These are phyloP conservation scores for Cotesia vestalis DNA, from an alignment of 1,140 invertebrate genomes.

Conservation along the genomic window DNA sequence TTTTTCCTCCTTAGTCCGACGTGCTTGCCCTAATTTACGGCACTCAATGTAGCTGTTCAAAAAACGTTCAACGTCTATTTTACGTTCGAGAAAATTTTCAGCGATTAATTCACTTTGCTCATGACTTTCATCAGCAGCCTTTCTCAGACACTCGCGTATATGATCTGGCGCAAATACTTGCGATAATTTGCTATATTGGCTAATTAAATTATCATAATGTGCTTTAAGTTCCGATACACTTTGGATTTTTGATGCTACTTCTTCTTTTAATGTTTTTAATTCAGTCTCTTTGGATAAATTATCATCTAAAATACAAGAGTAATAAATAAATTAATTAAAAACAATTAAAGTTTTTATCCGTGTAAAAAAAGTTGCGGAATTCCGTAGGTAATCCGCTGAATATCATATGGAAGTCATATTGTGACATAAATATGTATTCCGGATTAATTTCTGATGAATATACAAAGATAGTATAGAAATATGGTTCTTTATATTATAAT, in stretches of 20 bases:
- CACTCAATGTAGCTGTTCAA: conserved; percentile 75
- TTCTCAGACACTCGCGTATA: conserved; percentile 73
- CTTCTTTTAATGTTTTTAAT: conserved; percentile 70
- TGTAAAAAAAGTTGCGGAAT: too few species aligned
- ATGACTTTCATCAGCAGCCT: conserved; percentile 74
- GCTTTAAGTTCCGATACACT: conserved; percentile 74
- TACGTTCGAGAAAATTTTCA: conserved; percentile 77
- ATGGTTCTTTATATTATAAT: too few species aligned
- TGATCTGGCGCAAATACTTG: conserved; percentile 78
- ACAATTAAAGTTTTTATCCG: conserved; percentile 33
- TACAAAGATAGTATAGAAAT: too few species aligned
- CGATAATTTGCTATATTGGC: conserved; percentile 75
- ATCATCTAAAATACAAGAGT: conserved; percentile 63
- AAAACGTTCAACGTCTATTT: conserved; percentile 80
- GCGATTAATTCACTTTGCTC: conserved; percentile 79
- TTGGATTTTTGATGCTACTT: conserved; percentile 72
- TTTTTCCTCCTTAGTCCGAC: conserved; percentile 81
- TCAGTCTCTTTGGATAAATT: conserved; percentile 75
- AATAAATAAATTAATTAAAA: conserved; percentile 26
- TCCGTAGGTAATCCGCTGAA: too few species aligned
- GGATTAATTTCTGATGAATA: too few species aligned
- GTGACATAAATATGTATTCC: too few species aligned
- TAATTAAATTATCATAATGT: conserved; percentile 74
- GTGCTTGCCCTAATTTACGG: conserved; percentile 74
- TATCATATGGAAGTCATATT: too few species aligned